phyloP scores from a whole-genome alignment of 2,888 invertebrate species.

The Blomia tropicalis region DNA sequence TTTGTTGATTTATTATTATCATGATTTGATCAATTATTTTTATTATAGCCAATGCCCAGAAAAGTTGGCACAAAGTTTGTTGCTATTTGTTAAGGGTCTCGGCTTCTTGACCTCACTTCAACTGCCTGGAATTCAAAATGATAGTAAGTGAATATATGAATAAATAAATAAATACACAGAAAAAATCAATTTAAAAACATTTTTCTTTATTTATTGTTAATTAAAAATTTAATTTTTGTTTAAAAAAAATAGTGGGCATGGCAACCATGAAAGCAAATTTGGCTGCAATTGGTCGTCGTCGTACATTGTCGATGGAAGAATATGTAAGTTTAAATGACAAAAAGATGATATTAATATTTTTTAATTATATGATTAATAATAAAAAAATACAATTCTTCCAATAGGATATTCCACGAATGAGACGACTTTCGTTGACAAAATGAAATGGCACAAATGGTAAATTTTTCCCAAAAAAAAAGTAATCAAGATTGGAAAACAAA shows the following conservation, averaged over 20 bases:
- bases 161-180: background rate
- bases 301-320: conserved; percentile 56
- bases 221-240: background rate
- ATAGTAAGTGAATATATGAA: background rate
- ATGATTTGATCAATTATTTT: background rate
- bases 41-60: conserved; percentile 43
- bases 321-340: conserved; percentile 39
- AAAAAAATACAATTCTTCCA: too few relatives aligned
- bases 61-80: conserved; percentile 65
- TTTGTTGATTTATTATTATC: background rate
- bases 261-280: background rate
- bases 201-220: background rate
- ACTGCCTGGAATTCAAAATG: conserved; percentile 54
- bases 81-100: conserved; percentile 57
- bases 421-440: conserved; percentile 22
- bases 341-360: background rate
- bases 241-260: background rate
- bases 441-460: background rate
- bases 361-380: background rate
- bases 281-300: conserved; percentile 27
- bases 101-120: conserved; percentile 53
- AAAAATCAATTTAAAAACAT: background rate
- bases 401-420: conserved; percentile 21
- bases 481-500: background rate
- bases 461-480: background rate